These are phyloP conservation scores for Harlomillsia oculata DNA, from an alignment of 1,140 invertebrate species.

Conservation along the genomic window DNA sequence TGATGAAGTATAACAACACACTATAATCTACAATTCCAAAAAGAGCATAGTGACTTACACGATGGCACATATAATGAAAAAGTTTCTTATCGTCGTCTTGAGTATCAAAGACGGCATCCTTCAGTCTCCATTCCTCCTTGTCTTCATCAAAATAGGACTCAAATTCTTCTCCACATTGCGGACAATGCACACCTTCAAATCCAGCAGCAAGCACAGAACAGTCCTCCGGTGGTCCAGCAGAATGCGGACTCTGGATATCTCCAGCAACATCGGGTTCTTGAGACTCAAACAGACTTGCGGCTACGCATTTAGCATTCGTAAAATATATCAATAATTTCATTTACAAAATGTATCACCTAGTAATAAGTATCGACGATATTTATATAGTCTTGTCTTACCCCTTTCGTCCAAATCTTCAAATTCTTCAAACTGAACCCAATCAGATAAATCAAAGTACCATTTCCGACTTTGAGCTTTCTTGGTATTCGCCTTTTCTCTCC, in stretches of 20 bases:
- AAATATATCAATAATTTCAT: no score
- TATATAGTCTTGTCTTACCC: constrained; percentile 46
- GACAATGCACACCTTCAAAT: constrained; percentile 56
- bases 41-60: constrained; percentile 53
- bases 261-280: constrained; percentile 42
- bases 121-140: constrained; percentile 88
- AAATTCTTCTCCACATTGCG: constrained; percentile 82
- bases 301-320: no score
- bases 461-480: constrained; percentile 68
- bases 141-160: constrained; percentile 92
- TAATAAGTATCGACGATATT: background rate
- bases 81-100: constrained; percentile 53
- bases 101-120: constrained; percentile 59
- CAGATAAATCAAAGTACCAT: constrained; percentile 81
- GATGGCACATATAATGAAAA: constrained; percentile 83
- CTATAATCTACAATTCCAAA: background rate
- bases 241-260: constrained; percentile 37
- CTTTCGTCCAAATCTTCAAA: constrained; percentile 84
- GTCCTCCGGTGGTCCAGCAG: constrained; percentile 45
- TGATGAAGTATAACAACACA: constrained; percentile 20
- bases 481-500: constrained; percentile 71
- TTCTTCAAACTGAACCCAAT: constrained; percentile 92
- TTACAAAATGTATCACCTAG: no score
- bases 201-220: constrained; percentile 49
- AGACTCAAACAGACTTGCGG: constrained; percentile 78